Evolutionary conservation across 2,888 invertebrate genomes (phyloP).

Genomic region (Erynnis tages): DNA sequence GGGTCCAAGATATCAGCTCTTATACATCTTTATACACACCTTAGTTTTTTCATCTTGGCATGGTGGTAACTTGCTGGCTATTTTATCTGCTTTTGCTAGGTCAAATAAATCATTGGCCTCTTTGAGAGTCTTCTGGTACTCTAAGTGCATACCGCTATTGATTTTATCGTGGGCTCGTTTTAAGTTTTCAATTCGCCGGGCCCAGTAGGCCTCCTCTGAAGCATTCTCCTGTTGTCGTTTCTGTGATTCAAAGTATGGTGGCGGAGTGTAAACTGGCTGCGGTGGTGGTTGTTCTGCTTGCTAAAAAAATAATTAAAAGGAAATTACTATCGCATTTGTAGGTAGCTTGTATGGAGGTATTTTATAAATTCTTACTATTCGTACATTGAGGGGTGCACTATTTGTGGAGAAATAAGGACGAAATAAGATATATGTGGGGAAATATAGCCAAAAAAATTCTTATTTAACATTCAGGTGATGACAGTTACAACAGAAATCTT

Average conservation of each 20-base stretch:
- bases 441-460: no score
- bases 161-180: conserved; percentile 71
- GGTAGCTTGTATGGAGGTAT: no score
- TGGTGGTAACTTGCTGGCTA: conserved; percentile 61
- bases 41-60: conserved; percentile 74
- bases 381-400: no score
- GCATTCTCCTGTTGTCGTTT: conserved; percentile 55
- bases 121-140: conserved; percentile 70
- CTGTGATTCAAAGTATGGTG: conserved; percentile 51
- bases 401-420: no score
- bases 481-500: no score
- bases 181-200: conserved; percentile 65
- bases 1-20: no score
- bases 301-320: conserved; percentile 45
- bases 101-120: conserved; percentile 70
- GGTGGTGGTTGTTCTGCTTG: conserved; percentile 55
- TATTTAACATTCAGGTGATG: no score
- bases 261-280: conserved; percentile 46
- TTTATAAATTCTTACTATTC: no score
- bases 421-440: no score
- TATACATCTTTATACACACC: conserved; percentile 41
- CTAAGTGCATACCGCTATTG: conserved; percentile 62
- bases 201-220: conserved; percentile 73
- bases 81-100: conserved; percentile 56
- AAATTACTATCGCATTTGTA: no score